Evolutionary conservation across 2,797 vertebrate genomes (phyloP).

Genomic region (Ptychadena robeensis): DNA sequence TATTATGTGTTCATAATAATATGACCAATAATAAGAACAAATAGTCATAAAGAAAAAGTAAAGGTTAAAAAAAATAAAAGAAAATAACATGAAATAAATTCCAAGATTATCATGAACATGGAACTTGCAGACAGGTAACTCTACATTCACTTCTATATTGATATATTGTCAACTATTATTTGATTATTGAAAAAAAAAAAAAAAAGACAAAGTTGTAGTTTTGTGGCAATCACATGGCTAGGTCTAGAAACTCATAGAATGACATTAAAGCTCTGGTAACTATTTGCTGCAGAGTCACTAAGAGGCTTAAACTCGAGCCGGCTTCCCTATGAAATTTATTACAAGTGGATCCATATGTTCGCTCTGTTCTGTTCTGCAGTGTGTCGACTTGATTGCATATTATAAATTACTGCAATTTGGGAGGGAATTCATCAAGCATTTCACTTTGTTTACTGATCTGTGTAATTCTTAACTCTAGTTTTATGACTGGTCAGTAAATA

Average conservation of each 20-base stretch:
- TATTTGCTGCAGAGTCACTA: conserved; percentile 31
- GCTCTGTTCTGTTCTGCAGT: conserved; percentile 25
- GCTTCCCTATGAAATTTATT: conserved; percentile 42
- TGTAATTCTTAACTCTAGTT: conserved; percentile 49
- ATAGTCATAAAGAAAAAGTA: neutral
- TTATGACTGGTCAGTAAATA: conserved; percentile 56
- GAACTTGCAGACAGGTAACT: neutral
- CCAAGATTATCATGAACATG: neutral
- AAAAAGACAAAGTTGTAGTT: neutral
- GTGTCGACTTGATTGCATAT: conserved; percentile 36
- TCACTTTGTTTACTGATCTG: conserved; percentile 54
- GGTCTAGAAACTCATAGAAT: neutral
- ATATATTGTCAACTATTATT: conserved; percentile 11
- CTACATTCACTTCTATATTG: neutral
- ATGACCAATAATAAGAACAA: no score
- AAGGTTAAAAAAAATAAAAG: neutral
- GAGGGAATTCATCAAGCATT: conserved; percentile 47
- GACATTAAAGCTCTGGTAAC: conserved; percentile 28
- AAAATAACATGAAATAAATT: no score
- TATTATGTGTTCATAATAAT: no score
- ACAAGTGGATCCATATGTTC: conserved; percentile 49
- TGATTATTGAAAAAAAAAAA: neutral
- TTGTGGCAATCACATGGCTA: neutral
- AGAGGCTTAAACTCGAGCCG: conserved; percentile 20
- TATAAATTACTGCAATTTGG: conserved; percentile 55